Conservation (phyloP, 1,140 invertebrate genomes). For the Caenorhabditis tropicalis region DNA sequence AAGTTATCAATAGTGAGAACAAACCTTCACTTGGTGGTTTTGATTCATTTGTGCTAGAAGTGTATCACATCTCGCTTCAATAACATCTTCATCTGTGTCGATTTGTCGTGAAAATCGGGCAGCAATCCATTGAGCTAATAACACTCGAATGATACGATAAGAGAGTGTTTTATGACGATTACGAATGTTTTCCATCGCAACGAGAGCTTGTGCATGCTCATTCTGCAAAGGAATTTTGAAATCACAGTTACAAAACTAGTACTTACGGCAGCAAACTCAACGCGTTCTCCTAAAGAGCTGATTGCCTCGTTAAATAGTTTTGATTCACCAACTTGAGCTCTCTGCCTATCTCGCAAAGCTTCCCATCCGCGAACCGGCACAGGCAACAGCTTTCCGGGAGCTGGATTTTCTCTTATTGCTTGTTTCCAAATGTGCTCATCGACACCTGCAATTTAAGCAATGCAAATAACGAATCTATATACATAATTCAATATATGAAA, state of each 20-base stretch:
- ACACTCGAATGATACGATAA: neutral
- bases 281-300: neutral
- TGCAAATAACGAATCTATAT: neutral
- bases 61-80: conserved; percentile 1
- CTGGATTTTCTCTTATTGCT: conserved; percentile 54
- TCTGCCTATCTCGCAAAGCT: conserved; percentile 49
- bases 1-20: neutral
- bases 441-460: conserved; percentile 11
- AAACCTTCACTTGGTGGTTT: neutral
- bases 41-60: neutral
- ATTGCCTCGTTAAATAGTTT: conserved; percentile 38
- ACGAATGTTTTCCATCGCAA: conserved; percentile 26
- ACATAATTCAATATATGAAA: no score
- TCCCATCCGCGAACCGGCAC: conserved; percentile 58
- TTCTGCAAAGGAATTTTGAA: neutral
- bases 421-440: conserved; percentile 54
- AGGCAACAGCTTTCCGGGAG: conserved; percentile 52
- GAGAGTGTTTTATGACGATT: conserved; percentile 21
- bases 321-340: conserved; percentile 48
- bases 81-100: neutral
- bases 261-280: neutral
- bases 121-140: conserved; percentile 10
- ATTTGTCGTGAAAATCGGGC: neutral
- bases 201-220: neutral
- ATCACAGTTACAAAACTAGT: neutral